Evolutionary conservation across 2,888 invertebrate genomes (phyloP).

Genomic region (Cheilosia grossa): DNA sequence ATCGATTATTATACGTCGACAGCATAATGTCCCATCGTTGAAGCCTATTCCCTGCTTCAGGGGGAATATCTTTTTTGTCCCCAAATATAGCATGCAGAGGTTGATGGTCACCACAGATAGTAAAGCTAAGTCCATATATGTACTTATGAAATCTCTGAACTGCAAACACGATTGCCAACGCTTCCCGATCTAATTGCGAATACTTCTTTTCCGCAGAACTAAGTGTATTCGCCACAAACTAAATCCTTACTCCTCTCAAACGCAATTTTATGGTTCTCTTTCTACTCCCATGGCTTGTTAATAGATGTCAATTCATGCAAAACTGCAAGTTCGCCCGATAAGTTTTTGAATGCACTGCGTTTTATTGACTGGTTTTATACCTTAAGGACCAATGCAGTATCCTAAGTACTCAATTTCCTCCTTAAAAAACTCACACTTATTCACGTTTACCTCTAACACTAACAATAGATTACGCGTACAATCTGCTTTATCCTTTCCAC

Average conservation of each 20-base stretch:
- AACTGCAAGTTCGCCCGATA: slow-evolving; percentile 40
- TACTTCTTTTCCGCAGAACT: slow-evolving; percentile 48
- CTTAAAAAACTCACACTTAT: slow-evolving; percentile 68
- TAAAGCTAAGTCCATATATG: slow-evolving; percentile 75
- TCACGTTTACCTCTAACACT: slow-evolving; percentile 52
- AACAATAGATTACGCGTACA: neutral
- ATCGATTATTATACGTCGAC: slow-evolving; percentile 47
- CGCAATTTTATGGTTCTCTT: slow-evolving; percentile 22
- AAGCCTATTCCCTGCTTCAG: slow-evolving; percentile 51
- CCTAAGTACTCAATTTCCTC: slow-evolving; percentile 59
- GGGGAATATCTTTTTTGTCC: slow-evolving; percentile 59
- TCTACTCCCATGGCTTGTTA: slow-evolving; percentile 38
- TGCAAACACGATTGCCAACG: slow-evolving; percentile 79
- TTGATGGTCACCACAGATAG: slow-evolving; percentile 1
- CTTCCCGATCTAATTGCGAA: slow-evolving; percentile 78
- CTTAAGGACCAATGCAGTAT: slow-evolving; percentile 37
- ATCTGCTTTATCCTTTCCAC: neutral
- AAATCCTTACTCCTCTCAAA: slow-evolving; percentile 59
- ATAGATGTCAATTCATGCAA: slow-evolving; percentile 40
- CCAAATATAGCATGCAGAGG: slow-evolving; percentile 3
- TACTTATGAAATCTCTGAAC: slow-evolving; percentile 81
- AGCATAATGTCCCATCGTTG: slow-evolving; percentile 45
- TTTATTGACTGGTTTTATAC: slow-evolving; percentile 41
- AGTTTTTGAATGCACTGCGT: slow-evolving; percentile 60
- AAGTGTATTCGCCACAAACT: slow-evolving; percentile 52